These are phyloP conservation scores for Stegastes partitus DNA, from an alignment of 2,113 vertebrate species.

Conservation along the genomic window DNA sequence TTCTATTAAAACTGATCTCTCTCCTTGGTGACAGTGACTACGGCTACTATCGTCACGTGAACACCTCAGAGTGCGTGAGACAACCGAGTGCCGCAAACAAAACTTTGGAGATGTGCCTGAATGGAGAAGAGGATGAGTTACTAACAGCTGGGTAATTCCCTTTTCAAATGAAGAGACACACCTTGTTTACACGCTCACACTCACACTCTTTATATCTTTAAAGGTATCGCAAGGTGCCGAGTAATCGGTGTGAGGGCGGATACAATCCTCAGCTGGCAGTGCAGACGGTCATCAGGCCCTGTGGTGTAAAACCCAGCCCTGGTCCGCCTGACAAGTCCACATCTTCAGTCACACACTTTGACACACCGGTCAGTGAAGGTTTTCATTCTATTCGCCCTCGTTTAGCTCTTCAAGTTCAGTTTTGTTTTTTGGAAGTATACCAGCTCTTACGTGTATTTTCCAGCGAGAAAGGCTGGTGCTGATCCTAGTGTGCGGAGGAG, in stretches of 20 bases:
- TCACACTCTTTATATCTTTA: conserved; percentile 7
- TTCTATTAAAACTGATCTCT: not conserved
- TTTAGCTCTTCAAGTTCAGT: not conserved
- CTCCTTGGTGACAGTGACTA: conserved; percentile 80
- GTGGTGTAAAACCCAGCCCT: conserved; percentile 69
- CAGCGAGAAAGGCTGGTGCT: conserved; percentile 78
- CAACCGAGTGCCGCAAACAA: conserved; percentile 68
- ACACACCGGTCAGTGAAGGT: conserved; percentile 75
- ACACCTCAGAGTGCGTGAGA: conserved; percentile 84
- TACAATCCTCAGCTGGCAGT: conserved; percentile 71
- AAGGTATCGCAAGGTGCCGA: conserved; percentile 86
- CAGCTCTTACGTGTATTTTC: conserved; percentile 6
- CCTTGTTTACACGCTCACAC: not conserved
- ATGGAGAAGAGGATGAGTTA: conserved; percentile 82
- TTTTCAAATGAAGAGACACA: not conserved
- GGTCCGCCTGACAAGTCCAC: conserved; percentile 24
- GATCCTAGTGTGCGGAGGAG: conserved; percentile 76
- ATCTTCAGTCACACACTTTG: conserved; percentile 58
- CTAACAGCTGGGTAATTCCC: conserved; percentile 78
- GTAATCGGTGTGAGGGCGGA: conserved; percentile 84
- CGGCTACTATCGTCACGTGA: conserved; percentile 80
- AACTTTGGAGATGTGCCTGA: conserved; percentile 78
- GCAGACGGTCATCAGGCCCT: conserved; percentile 70
- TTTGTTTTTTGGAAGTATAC: not conserved
- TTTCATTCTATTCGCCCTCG: not conserved